phyloP scores from a whole-genome alignment of 2,113 vertebrate species.

The Hippocampus comes region DNA sequence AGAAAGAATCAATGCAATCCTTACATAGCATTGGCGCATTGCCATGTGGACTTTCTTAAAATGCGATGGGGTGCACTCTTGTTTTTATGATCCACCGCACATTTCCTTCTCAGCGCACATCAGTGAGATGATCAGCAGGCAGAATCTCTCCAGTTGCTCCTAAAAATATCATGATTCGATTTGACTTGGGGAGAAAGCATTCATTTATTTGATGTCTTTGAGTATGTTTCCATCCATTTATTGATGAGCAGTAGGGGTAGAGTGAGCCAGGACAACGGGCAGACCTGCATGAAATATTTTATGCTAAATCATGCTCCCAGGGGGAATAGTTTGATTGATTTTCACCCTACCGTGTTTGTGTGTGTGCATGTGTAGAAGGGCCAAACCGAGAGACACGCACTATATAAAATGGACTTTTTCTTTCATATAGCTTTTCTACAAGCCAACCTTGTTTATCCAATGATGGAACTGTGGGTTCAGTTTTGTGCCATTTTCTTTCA shows the following conservation, averaged over 20 bases:
- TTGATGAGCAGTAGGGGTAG: neutral
- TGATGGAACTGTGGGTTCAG: too few species aligned
- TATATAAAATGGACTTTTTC: too few species aligned
- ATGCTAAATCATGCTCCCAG: neutral
- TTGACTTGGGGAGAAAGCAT: neutral
- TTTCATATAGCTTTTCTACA: too few species aligned
- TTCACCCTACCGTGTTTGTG: neutral
- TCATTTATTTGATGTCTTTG: neutral
- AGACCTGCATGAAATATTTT: slow-evolving; percentile 2
- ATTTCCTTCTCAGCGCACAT: slow-evolving; percentile 23
- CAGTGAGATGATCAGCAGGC: slow-evolving; percentile 8
- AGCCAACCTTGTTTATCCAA: too few species aligned
- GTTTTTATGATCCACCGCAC: slow-evolving; percentile 10
- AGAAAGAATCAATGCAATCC: too few species aligned
- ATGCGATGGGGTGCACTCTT: neutral
- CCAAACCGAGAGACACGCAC: neutral
- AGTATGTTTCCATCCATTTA: neutral
- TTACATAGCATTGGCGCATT: neutral
- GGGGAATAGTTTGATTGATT: slow-evolving; percentile 22
- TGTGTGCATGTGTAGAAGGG: neutral
- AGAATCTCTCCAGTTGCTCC: neutral
- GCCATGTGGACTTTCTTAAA: neutral
- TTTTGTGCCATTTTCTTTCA: too few species aligned
- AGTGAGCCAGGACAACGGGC: neutral
- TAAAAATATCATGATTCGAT: neutral